Percentiles rank a stretch among this genome's conserved stretches.
phyloP scores from a whole-genome alignment of 2,797 vertebrate species.

The Iguana delicatissima region DNA sequence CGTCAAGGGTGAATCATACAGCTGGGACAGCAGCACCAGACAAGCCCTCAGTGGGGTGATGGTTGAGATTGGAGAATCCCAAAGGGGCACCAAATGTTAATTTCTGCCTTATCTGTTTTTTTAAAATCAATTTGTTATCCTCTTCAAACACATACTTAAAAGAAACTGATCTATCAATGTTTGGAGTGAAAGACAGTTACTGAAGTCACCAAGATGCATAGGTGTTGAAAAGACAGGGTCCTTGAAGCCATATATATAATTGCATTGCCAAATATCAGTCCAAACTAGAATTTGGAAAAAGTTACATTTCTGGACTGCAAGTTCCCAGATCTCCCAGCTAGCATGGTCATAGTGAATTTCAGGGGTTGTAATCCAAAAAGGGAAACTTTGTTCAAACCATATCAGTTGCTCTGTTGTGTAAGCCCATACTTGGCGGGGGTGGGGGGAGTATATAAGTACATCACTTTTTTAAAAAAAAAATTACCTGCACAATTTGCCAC shows the following conservation, averaged over 20 bases:
- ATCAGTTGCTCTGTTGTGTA: neutral
- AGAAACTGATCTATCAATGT: slow-evolving; percentile 23
- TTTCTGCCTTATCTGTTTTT: neutral
- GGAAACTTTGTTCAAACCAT: neutral
- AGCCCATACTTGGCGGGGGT: neutral
- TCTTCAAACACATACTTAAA: neutral
- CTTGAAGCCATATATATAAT: neutral
- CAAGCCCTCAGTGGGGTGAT: neutral
- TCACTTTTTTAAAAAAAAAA: too few relatives aligned
- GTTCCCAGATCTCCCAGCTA: too few relatives aligned
- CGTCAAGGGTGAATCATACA: slow-evolving; percentile 36
- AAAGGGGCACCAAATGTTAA: slow-evolving; percentile 13
- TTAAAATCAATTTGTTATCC: neutral
- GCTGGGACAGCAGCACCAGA: slow-evolving; percentile 22
- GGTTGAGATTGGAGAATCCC: slow-evolving; percentile 26
- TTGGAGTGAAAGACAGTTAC: neutral
- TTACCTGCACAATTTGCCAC: neutral
- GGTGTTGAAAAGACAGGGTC: neutral
- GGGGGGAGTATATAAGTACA: neutral
- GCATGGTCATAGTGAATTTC: too few relatives aligned
- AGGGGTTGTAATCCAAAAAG: too few relatives aligned
- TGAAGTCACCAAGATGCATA: neutral
- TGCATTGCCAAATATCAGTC: neutral
- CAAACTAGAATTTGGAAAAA: too few relatives aligned
- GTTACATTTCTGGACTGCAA: too few relatives aligned